A percentile compares a stretch with the other conserved stretches of the same genome.
Conservation (phyloP, 2,888 invertebrate species). For the Tetanocera ferruginea region DNA sequence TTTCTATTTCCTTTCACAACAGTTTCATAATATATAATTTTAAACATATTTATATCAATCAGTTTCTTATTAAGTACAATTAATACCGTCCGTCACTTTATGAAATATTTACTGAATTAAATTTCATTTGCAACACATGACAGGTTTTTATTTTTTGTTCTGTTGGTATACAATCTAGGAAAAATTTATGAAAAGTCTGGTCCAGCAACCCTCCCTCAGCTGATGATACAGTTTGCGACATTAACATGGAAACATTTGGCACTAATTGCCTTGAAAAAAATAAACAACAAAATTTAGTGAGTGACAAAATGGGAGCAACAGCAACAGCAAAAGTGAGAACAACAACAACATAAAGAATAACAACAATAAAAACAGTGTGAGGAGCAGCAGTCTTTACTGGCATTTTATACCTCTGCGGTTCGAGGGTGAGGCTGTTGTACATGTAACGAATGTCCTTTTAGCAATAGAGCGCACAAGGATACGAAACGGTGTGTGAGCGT, state of each 20-base stretch:
- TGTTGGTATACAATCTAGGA: background rate
- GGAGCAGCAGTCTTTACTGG: background rate
- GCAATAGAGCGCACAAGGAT: no score
- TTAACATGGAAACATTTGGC: constrained; percentile 68
- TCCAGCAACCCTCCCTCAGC: background rate
- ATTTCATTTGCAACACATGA: background rate
- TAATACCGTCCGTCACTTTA: no score
- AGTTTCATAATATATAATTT: no score
- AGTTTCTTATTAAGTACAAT: no score
- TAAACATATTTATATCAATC: no score
- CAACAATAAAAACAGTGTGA: background rate
- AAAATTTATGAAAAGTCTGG: background rate
- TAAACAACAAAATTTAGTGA: background rate
- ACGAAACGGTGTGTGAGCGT: background rate
- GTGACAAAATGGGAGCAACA: background rate
- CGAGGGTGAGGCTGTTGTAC: background rate
- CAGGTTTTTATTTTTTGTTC: background rate
- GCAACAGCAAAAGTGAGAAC: background rate
- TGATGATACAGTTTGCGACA: constrained; percentile 32
- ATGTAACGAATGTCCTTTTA: no score
- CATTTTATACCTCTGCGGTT: background rate
- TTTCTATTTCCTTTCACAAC: no score
- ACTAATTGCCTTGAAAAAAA: constrained; percentile 61
- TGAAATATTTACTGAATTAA: background rate
- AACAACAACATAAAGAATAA: no score